Evolutionary conservation across 1,140 invertebrate species (phyloP).

Genomic region (Ridgeia piscesae): DNA sequence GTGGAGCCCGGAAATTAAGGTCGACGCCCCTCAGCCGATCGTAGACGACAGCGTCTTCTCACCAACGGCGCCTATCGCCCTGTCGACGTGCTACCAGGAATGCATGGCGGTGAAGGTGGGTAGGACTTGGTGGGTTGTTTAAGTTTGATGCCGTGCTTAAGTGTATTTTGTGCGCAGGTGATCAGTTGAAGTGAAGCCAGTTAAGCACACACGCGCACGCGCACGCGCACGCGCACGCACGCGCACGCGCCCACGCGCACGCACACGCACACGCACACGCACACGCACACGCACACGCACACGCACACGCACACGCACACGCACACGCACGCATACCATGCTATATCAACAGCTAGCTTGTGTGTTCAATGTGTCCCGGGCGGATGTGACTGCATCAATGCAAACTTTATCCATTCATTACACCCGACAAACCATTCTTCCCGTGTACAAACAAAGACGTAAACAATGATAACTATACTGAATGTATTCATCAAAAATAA

Average conservation of each 20-base stretch:
- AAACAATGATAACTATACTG: neutral
- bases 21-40: neutral
- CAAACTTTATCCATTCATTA: neutral
- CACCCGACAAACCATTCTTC: neutral
- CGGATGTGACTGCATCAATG: too few species aligned
- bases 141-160: neutral
- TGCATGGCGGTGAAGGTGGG: neutral
- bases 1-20: neutral
- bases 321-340: too few species aligned
- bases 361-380: too few species aligned
- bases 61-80: neutral
- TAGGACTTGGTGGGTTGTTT: neutral
- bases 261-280: too few species aligned
- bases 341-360: too few species aligned
- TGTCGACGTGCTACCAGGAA: neutral
- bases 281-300: too few species aligned
- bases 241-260: too few species aligned
- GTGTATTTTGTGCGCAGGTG: neutral
- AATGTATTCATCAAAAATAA: too few species aligned
- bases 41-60: neutral
- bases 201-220: too few species aligned
- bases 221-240: too few species aligned
- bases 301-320: too few species aligned
- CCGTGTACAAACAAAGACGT: neutral
- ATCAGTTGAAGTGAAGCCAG: too few species aligned